A percentile compares a stretch with the other conserved stretches of the same genome.
Conservation (phyloP, 1,140 invertebrate species). For the Panagrolaimus sp. region DNA sequence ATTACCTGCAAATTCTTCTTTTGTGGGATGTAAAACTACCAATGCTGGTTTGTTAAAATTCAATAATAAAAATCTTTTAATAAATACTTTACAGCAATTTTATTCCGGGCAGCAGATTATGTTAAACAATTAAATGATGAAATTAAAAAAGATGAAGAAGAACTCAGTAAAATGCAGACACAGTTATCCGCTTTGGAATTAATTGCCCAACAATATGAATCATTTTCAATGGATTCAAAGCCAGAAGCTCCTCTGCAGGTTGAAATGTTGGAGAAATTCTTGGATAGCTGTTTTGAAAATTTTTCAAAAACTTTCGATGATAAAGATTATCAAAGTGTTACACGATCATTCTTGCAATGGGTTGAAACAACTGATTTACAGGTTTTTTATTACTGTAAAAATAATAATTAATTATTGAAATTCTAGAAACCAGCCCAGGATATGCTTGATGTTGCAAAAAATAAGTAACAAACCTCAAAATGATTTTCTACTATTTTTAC, state of each 20-base stretch:
- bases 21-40: conserved; percentile 57
- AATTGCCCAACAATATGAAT: conserved; percentile 54
- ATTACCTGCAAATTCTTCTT: conserved; percentile 48
- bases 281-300: conserved; percentile 8
- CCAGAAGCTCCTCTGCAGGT: neutral
- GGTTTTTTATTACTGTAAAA: neutral
- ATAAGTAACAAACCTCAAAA: neutral
- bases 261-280: conserved; percentile 9
- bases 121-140: conserved; percentile 51
- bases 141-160: conserved; percentile 47
- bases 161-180: conserved; percentile 41
- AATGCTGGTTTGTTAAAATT: conserved; percentile 56
- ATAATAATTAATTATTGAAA: too few species aligned
- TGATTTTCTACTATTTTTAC: neutral
- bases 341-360: neutral
- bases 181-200: conserved; percentile 52
- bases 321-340: conserved; percentile 15
- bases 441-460: neutral
- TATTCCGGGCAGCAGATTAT: conserved; percentile 54
- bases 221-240: neutral
- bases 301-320: conserved; percentile 2
- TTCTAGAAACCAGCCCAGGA: conserved; percentile 2
- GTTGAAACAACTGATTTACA: conserved; percentile 3
- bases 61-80: neutral
- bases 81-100: conserved; percentile 12